Evolutionary conservation across 2,888 invertebrate species (phyloP), one percentile per base, ranked within the genome.

Genomic region (Patella ulyssiponensis): DNA sequence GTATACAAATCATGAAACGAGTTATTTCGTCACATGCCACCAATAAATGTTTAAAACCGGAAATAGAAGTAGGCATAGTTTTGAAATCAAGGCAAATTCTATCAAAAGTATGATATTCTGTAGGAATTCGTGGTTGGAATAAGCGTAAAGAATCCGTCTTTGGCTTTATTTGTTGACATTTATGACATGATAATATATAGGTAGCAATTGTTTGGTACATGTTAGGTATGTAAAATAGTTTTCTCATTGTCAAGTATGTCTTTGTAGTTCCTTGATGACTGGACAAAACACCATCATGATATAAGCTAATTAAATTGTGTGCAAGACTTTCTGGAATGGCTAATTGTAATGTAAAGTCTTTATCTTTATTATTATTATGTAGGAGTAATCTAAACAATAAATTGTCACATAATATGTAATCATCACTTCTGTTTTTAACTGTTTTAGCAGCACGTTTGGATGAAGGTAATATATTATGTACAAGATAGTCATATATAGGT

Each of bases 221-320:
- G 14, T 64, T 64, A 64, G 64, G 64, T 64, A 64, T 64, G n/a
- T 64, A 64, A 64, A 64, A 64, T 64, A 64, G 23, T n/a, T 64
- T 64, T n/a, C n/a, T n/a, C n/a, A 64, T 64, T 20, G 64, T 64
- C 23, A 64, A 7, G 64, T 64, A 64, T 64, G 64, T 64, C 23
- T 64, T 64, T 7, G 64, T 64, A 64, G 17, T 64, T n/a, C 64
- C 64, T 64, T 64, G 64, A 64, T 64, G 64, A 17, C 64, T 64
- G 23, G 20, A 20, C 23, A 64, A 64, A 20, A 64, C n/a, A 20
- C 64, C 64, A 64, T 64, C 64, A 64, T 64, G 64, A 64, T 64
- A 64, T n/a, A 64, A n/a, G 64, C 64, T 64, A 14, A 64, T 64
- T 20, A 64, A 20, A 20, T 64, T 64, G n/a, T n/a, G 7, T 20